These are phyloP conservation scores for Stenodera caucasica DNA, from an alignment of 2,888 invertebrate genomes.

Conservation along the genomic window DNA sequence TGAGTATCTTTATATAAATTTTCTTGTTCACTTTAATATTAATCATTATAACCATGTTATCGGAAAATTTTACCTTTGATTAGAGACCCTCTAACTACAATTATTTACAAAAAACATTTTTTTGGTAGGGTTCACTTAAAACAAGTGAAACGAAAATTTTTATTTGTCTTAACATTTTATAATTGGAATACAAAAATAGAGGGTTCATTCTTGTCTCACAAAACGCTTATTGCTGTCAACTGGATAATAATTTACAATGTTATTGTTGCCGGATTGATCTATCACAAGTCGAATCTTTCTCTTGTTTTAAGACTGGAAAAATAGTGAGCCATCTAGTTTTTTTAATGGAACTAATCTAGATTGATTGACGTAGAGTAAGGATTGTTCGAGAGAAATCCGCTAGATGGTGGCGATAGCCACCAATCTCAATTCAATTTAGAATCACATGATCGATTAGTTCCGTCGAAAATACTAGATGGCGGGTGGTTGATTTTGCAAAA, in stretches of 20 bases:
- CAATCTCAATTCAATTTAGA: slow-evolving; percentile 17
- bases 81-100: slow-evolving; percentile 49
- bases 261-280: slow-evolving; percentile 39
- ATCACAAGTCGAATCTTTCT: slow-evolving; percentile 11
- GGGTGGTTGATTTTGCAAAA: no score
- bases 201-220: slow-evolving; percentile 57
- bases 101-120: slow-evolving; percentile 14
- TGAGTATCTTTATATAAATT: background rate
- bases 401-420: slow-evolving; percentile 3
- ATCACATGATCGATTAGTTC: no score
- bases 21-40: background rate
- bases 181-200: slow-evolving; percentile 59
- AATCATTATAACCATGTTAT: slow-evolving; percentile 19
- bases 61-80: no score
- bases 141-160: slow-evolving; percentile 48
- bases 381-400: background rate
- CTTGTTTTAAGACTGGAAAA: no score
- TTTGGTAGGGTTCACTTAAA: slow-evolving; percentile 45
- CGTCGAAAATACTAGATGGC: no score
- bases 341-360: no score
- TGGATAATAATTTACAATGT: slow-evolving; percentile 50
- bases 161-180: slow-evolving; percentile 50
- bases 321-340: no score
- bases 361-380: no score
- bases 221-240: slow-evolving; percentile 58